phyloP scores from a whole-genome alignment of 2,888 invertebrate species.

The Polydesmus complanatus region DNA sequence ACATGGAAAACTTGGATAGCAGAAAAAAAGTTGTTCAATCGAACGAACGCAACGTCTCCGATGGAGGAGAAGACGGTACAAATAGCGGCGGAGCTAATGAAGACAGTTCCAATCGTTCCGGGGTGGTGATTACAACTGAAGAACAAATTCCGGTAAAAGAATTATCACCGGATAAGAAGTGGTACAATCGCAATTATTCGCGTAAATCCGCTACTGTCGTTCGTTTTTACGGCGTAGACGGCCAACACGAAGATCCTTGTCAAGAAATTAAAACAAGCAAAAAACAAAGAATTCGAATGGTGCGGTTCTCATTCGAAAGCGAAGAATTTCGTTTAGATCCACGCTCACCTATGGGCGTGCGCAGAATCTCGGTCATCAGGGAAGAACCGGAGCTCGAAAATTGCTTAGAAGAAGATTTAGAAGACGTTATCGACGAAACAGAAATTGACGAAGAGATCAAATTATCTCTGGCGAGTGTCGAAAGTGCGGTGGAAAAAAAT shows the following conservation, averaged over 20 bases:
- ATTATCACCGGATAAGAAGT: conserved; percentile 3
- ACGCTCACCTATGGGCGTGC: neutral
- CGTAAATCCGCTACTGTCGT: conserved; percentile 9
- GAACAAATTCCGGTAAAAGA: neutral
- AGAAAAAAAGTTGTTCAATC: conserved; percentile 1
- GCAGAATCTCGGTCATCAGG: conserved; percentile 8
- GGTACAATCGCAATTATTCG: conserved; percentile 8
- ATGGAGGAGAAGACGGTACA: neutral
- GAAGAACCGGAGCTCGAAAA: conserved; percentile 13
- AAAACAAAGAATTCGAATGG: conserved; percentile 13
- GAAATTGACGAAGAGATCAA: neutral
- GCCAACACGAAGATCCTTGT: conserved; percentile 9
- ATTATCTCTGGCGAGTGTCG: neutral
- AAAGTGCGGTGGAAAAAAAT: neutral
- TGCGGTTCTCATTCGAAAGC: conserved; percentile 14
- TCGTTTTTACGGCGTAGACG: conserved; percentile 13
- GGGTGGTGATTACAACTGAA: neutral
- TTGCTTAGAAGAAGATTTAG: neutral
- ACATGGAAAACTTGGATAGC: conserved; percentile 12
- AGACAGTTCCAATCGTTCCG: neutral
- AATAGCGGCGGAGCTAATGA: neutral
- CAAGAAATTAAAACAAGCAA: conserved; percentile 14
- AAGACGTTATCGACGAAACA: neutral
- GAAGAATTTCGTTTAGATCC: conserved; percentile 5
- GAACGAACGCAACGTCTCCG: neutral